Conservation (phyloP, 2,888 invertebrate genomes). For the Macrosiphum euphorbiae region DNA sequence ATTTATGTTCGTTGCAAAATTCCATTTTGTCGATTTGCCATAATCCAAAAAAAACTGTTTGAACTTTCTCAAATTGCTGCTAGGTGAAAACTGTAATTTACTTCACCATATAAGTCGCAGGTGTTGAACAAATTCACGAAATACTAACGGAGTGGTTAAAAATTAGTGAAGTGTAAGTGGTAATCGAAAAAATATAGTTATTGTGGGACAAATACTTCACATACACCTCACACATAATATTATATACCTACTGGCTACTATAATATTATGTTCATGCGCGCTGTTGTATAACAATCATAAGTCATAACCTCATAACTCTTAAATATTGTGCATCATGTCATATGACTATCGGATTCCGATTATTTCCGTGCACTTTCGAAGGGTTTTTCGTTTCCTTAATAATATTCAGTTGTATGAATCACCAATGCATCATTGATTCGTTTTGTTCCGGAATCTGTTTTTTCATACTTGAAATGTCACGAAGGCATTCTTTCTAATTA, state of each 20-base stretch:
- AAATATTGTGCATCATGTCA: not conserved
- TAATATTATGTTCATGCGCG: not conserved
- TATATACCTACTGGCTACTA: not conserved
- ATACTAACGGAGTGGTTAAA: not conserved
- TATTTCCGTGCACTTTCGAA: not conserved
- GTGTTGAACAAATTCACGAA: not conserved
- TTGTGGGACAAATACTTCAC: not conserved
- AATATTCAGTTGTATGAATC: not conserved
- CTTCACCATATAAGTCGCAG: not conserved
- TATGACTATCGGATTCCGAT: not conserved
- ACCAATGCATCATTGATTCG: not conserved
- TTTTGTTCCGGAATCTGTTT: not conserved
- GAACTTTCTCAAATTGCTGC: constrained; percentile 39
- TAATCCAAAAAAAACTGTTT: constrained; percentile 47
- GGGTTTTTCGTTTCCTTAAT: not conserved
- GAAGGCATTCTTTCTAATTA: constrained; percentile 1
- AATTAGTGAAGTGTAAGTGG: not conserved
- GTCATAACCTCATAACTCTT: not conserved
- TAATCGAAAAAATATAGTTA: not conserved
- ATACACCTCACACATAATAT: not conserved
- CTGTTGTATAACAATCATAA: not conserved
- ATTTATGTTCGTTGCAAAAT: constrained; percentile 54
- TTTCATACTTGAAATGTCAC: not conserved
- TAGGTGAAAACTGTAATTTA: constrained; percentile 40
- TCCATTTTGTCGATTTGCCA: constrained; percentile 33